Evolutionary conservation across 2,113 vertebrate genomes (phyloP).

Genomic region (Channa argus): DNA sequence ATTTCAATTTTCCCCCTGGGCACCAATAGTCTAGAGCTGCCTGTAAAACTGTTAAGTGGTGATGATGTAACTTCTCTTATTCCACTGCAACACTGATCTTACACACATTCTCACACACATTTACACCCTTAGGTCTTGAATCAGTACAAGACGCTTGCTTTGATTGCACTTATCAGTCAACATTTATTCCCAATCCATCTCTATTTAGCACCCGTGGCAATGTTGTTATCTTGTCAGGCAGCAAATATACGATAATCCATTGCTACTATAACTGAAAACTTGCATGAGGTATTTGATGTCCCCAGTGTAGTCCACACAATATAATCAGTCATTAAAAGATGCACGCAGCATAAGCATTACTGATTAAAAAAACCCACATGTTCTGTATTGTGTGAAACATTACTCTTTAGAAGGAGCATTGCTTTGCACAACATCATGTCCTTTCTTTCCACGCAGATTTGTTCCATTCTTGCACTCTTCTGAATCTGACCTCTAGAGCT

Average conservation of each 20-base stretch:
- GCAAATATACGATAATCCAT: constrained; percentile 31
- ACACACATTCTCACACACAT: constrained; percentile 48
- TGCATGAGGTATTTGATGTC: constrained; percentile 22
- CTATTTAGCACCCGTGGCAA: constrained; percentile 32
- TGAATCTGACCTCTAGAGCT: constrained; percentile 29
- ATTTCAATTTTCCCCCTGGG: constrained; percentile 48
- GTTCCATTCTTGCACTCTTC: constrained; percentile 26
- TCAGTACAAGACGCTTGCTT: constrained; percentile 63
- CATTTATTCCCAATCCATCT: constrained; percentile 56
- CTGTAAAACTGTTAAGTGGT: constrained; percentile 65
- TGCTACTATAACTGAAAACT: constrained; percentile 2
- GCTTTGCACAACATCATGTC: constrained; percentile 1
- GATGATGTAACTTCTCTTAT: constrained; percentile 68
- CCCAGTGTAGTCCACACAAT: constrained; percentile 11
- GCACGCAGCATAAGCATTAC: constrained; percentile 15
- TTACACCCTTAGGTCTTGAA: constrained; percentile 58
- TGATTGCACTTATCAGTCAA: constrained; percentile 72
- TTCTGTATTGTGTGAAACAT: constrained; percentile 25
- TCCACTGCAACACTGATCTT: constrained; percentile 61
- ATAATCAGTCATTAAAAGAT: constrained; percentile 23
- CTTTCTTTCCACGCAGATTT: constrained; percentile 32
- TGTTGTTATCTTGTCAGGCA: constrained; percentile 41
- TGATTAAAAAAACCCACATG: constrained; percentile 11
- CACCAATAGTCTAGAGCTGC: constrained; percentile 43
- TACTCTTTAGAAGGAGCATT: constrained; percentile 17